phyloP scores from a whole-genome alignment of 2,113 vertebrate genomes.

The Apistogramma diplotaenia region DNA sequence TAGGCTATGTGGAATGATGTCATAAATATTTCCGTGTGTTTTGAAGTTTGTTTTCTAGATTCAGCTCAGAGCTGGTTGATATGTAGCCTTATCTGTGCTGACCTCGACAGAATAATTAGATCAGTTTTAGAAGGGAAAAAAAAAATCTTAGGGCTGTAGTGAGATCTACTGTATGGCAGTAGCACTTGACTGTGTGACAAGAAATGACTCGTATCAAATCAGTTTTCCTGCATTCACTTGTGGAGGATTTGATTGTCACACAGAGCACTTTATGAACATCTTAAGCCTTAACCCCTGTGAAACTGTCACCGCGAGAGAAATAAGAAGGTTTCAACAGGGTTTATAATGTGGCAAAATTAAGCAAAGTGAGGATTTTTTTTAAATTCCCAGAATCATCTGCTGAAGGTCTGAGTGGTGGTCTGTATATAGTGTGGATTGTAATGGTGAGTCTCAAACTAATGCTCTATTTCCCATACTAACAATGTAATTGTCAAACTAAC shows the following conservation, averaged over 20 bases:
- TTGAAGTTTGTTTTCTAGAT: constrained; percentile 19
- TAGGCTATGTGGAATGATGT: constrained; percentile 50
- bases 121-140: constrained; percentile 8
- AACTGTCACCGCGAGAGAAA: constrained; percentile 23
- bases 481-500: constrained; percentile 49
- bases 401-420: constrained; percentile 36
- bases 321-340: constrained; percentile 29
- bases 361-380: not conserved
- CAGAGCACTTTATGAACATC: constrained; percentile 74
- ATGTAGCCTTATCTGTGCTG: constrained; percentile 44
- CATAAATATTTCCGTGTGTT: constrained; percentile 13
- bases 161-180: constrained; percentile 49
- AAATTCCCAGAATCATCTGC: not conserved
- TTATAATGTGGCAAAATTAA: not conserved
- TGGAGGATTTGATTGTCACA: constrained; percentile 51
- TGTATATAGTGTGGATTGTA: constrained; percentile 63
- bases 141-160: constrained; percentile 19
- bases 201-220: not conserved
- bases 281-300: constrained; percentile 70
- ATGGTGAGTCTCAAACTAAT: constrained; percentile 44
- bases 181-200: constrained; percentile 43
- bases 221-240: constrained; percentile 12
- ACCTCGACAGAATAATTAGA: constrained; percentile 19
- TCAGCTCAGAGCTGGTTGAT: constrained; percentile 18
- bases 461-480: constrained; percentile 62